These are phyloP conservation scores for Saiga tatarica DNA, from an alignment of 2,113 vertebrate genomes.

Conservation along the genomic window DNA sequence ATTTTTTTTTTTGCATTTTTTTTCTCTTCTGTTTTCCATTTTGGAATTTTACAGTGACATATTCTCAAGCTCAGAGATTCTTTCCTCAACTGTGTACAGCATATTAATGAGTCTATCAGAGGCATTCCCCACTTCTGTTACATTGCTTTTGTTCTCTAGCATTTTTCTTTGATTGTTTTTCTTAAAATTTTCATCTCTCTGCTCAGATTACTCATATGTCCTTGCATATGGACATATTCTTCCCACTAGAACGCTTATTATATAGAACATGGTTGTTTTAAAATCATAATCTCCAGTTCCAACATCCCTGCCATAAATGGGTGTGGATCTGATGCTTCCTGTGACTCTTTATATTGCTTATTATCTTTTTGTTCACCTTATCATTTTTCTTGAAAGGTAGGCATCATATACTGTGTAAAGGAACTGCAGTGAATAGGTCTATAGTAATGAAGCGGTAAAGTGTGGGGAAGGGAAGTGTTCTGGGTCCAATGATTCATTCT, in stretches of 20 bases:
- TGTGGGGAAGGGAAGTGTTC: not conserved
- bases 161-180: not conserved
- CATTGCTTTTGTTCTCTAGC: not conserved
- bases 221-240: not conserved
- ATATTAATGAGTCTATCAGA: not conserved
- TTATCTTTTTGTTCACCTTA: not conserved
- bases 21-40: not conserved
- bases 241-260: not conserved
- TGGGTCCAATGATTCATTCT: not conserved
- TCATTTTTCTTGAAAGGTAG: not conserved
- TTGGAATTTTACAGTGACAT: not conserved
- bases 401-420: not conserved
- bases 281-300: not conserved
- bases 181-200: not conserved
- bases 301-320: not conserved
- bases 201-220: not conserved
- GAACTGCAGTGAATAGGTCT: not conserved
- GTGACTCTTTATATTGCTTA: not conserved
- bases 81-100: not conserved
- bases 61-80: not conserved
- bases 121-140: not conserved
- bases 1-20: not conserved
- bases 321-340: not conserved
- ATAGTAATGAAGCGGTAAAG: not conserved
- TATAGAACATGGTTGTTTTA: not conserved